Conservation (phyloP, 2,113 vertebrate species). For the Nycticorax nycticorax region DNA sequence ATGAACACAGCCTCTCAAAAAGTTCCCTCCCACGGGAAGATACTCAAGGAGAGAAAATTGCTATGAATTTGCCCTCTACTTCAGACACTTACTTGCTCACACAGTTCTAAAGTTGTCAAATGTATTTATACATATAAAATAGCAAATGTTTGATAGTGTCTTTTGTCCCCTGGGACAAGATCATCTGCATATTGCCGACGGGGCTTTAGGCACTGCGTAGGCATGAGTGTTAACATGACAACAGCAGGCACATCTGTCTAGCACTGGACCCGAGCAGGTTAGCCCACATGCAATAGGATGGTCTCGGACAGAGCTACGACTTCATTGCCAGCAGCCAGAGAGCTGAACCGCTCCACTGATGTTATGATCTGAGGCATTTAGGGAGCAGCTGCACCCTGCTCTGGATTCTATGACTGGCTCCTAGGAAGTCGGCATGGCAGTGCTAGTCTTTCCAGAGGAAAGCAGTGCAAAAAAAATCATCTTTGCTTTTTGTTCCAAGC, state of each 20-base stretch:
- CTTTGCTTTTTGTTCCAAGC: background rate
- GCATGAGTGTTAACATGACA: background rate
- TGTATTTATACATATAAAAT: slow-evolving; percentile 57
- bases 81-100: slow-evolving; percentile 42
- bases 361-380: background rate
- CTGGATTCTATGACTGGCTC: background rate
- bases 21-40: slow-evolving; percentile 59
- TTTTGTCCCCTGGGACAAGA: slow-evolving; percentile 21
- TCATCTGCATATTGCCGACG: slow-evolving; percentile 2
- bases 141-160: slow-evolving; percentile 49
- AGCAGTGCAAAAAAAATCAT: background rate
- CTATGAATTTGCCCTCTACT: slow-evolving; percentile 66
- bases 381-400: background rate
- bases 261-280: background rate
- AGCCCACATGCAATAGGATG: background rate
- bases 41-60: slow-evolving; percentile 68
- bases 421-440: background rate
- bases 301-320: background rate
- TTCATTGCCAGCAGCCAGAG: background rate
- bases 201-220: background rate
- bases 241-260: background rate
- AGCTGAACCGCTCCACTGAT: background rate
- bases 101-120: slow-evolving; percentile 56
- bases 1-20: slow-evolving; percentile 63
- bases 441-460: background rate